phyloP scores from a whole-genome alignment of 2,113 vertebrate genomes.

The Macaca mulatta region DNA sequence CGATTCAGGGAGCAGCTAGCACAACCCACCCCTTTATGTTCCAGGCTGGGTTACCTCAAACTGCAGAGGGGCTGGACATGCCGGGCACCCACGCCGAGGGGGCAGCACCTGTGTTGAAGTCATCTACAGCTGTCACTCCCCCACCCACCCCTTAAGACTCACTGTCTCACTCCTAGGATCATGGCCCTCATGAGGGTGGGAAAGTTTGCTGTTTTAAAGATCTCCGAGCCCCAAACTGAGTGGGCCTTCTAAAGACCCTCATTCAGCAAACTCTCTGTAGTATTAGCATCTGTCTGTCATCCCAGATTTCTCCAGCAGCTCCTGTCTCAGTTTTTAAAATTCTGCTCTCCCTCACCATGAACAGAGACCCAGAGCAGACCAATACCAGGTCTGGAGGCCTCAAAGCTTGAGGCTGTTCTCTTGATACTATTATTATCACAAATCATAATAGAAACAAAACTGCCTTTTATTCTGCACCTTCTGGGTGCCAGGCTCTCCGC shows the following conservation, averaged over 20 bases:
- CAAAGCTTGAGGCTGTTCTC: background rate
- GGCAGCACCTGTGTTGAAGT: background rate
- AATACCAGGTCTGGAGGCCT: background rate
- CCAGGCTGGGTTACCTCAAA: background rate
- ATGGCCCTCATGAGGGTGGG: rapidly evolving
- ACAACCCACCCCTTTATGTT: background rate
- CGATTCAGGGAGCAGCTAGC: background rate
- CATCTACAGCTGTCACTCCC: background rate
- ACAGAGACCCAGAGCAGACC: background rate
- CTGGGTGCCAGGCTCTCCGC: background rate
- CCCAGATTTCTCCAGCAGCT: background rate
- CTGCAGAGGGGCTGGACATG: background rate
- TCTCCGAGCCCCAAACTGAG: background rate
- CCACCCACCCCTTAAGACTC: background rate
- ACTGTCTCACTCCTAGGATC: background rate
- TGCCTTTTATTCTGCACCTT: background rate
- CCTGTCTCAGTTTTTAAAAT: background rate
- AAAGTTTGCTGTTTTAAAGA: background rate
- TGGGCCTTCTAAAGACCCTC: background rate
- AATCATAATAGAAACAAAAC: background rate
- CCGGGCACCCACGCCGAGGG: background rate
- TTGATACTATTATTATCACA: background rate
- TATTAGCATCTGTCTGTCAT: background rate
- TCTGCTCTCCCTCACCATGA: background rate
- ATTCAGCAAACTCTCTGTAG: background rate